phyloP scores from a whole-genome alignment of 2,113 vertebrate genomes.

The Seriola rivoliana region DNA sequence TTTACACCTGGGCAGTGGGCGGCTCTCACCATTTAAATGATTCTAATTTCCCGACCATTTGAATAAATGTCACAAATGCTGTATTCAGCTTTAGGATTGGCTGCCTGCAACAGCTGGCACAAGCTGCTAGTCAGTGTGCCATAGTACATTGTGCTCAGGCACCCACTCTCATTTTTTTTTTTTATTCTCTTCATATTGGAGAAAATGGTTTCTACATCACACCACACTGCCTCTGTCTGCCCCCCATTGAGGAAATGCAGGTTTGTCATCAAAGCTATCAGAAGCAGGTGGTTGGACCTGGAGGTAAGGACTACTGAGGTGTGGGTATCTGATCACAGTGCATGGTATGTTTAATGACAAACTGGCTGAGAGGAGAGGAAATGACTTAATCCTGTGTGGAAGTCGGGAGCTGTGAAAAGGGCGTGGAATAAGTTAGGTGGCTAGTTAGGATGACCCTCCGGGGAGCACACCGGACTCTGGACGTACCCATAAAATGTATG shows the following conservation, averaged over 20 bases:
- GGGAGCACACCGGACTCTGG: conserved; percentile 69
- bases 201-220: conserved; percentile 46
- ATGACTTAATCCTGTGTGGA: conserved; percentile 52
- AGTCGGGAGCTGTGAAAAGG: conserved; percentile 41
- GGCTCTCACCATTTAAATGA: conserved; percentile 60
- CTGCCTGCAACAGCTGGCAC: conserved; percentile 68
- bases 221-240: conserved; percentile 17
- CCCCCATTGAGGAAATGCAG: conserved; percentile 29
- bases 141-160: conserved; percentile 47
- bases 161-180: conserved; percentile 29
- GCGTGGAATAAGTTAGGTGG: conserved; percentile 51
- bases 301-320: conserved; percentile 21
- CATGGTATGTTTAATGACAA: conserved; percentile 49
- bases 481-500: conserved; percentile 84
- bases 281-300: conserved; percentile 43
- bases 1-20: conserved; percentile 74
- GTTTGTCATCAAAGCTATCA: conserved; percentile 26
- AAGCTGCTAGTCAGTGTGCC: conserved; percentile 51
- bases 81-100: conserved; percentile 56
- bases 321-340: conserved; percentile 41
- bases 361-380: conserved; percentile 49
- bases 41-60: conserved; percentile 70
- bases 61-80: conserved; percentile 67
- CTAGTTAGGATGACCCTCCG: conserved; percentile 62
- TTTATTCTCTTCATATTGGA: conserved; percentile 20